Conservation (phyloP, 2,113 vertebrate species). For the Callipepla squamata region DNA sequence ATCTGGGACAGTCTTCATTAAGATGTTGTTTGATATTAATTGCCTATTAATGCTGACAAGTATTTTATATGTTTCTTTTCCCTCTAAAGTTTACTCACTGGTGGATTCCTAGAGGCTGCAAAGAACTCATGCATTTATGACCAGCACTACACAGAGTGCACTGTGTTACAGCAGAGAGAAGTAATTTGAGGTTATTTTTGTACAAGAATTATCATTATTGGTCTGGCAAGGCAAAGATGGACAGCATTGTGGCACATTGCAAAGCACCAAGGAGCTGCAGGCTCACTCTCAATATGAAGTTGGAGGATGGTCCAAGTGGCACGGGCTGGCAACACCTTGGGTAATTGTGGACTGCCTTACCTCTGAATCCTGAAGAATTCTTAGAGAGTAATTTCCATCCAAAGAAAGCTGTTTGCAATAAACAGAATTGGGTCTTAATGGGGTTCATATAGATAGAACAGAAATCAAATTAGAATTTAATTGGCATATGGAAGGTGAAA, state of each 20-base stretch:
- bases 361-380: background rate
- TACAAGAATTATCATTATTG: background rate
- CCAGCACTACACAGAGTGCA: background rate
- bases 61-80: background rate
- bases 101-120: background rate
- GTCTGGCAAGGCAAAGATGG: background rate
- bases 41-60: background rate
- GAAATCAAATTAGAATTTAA: slow-evolving; percentile 68
- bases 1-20: background rate
- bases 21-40: background rate
- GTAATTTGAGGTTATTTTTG: background rate
- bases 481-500: slow-evolving; percentile 13
- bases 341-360: background rate
- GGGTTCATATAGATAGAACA: slow-evolving; percentile 52
- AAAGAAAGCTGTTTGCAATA: slow-evolving; percentile 57
- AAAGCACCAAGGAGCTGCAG: background rate
- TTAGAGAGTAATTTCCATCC: background rate
- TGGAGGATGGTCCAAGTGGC: background rate
- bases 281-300: background rate
- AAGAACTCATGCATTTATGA: background rate
- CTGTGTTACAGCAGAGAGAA: background rate
- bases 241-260: accelerated
- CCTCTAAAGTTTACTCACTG: background rate
- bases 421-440: slow-evolving; percentile 68
- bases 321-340: background rate